Evolutionary conservation across 2,888 invertebrate species (phyloP), one percentile per base, ranked within the genome.

Genomic region (Fabriciana adippe): DNA sequence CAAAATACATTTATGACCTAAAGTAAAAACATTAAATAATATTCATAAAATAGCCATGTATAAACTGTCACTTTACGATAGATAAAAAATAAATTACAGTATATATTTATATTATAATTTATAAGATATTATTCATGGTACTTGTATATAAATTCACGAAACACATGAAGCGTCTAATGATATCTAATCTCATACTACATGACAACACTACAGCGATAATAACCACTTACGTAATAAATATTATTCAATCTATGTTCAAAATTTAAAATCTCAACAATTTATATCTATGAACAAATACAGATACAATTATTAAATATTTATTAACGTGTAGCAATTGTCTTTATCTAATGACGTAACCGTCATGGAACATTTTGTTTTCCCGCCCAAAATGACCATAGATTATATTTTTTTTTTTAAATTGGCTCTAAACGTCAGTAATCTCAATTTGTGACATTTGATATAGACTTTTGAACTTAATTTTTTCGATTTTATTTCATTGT

Each of bases 1-100:
- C 76, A 80, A 79, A 78, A 78, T 81, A 78, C 76, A 73, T 76
- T 79, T 74, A 72, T 75, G 74, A 73, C 74, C 77, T 78, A 78
- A 73, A 76, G 59, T 73, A 74, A 69, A 72, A 70, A 76, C 67
- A 72, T 72, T 66, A 74, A 74, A 75, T 77, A 72, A 74, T 70
- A 70, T 72, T 74, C 67, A 73, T 72, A 73, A 67, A 74, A 74
- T 74, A 73, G 74, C 68, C 64, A 67, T 67, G 67, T 72, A 60
- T 71, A 70, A 66, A 67, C 55, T 65, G 66, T 66, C 55, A 64
- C 59, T 71, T 56, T 66, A 67, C 51, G 65, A 68, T 72, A 64
- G 53, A 67, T 53, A 67, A 48, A 64, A 70, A 70, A 64, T 68
- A 70, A 65, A 70, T 70, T 68, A 63, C 26, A n/a, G 51, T 69